Conservation (phyloP, 2,888 invertebrate species). For the Penaeus monodon region DNA sequence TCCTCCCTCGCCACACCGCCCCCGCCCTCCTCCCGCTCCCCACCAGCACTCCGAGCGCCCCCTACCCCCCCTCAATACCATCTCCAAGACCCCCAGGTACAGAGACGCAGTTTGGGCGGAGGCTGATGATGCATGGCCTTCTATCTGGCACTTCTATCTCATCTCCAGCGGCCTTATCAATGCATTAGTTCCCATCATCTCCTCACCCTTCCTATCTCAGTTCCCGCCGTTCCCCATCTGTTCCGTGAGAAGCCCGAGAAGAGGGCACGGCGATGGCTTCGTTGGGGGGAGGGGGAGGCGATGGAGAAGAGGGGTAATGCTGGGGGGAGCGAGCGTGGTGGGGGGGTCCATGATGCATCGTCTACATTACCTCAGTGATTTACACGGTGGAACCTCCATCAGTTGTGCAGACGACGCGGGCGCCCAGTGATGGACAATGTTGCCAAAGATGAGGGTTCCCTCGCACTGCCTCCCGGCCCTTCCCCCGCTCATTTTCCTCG, state of each 20-base stretch:
- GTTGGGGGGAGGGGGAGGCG: neutral
- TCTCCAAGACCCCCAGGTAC: neutral
- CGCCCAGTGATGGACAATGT: constrained; percentile 38
- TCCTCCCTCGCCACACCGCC: neutral
- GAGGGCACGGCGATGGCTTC: neutral
- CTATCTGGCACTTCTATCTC: constrained; percentile 32
- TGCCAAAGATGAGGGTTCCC: constrained; percentile 34
- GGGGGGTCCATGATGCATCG: constrained; percentile 46
- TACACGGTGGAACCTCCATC: constrained; percentile 48
- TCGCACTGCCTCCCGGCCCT: constrained; percentile 15
- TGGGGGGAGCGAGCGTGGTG: neutral
- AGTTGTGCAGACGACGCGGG: constrained; percentile 44
- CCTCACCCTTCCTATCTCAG: constrained; percentile 3
- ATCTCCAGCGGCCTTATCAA: constrained; percentile 8
- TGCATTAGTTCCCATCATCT: constrained; percentile 23
- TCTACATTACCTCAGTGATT: constrained; percentile 58
- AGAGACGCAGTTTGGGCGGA: neutral
- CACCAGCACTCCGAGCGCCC: neutral
- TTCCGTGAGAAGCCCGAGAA: neutral
- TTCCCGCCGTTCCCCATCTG: constrained; percentile 4
- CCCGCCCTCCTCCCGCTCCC: neutral
- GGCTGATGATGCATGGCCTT: constrained; percentile 21
- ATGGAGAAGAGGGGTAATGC: neutral
- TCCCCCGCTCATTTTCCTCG: constrained; percentile 18
- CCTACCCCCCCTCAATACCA: neutral